Evolutionary conservation across 1,140 invertebrate genomes (phyloP).

Genomic region (Drosophila grimshawi): DNA sequence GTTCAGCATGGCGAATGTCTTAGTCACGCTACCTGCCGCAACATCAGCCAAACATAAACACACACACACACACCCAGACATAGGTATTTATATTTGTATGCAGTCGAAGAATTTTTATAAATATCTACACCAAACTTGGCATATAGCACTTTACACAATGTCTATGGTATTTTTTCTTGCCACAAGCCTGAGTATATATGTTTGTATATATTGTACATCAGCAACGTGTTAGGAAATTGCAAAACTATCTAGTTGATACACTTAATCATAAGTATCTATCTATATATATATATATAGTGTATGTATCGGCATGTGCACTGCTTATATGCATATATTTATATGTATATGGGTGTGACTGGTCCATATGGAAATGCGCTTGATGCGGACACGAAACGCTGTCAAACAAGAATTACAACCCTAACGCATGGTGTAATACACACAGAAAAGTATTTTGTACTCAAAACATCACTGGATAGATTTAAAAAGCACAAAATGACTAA

Average conservation of each 20-base stretch:
- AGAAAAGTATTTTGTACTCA: background rate
- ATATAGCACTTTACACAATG: background rate
- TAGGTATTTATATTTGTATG: constrained; percentile 34
- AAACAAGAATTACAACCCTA: constrained; percentile 8
- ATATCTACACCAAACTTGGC: constrained; percentile 33
- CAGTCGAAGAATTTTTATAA: constrained; percentile 34
- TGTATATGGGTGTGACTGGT: background rate
- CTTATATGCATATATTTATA: background rate
- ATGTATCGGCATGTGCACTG: background rate
- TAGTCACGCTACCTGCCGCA: constrained; percentile 75
- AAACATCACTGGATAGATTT: background rate
- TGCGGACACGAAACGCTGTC: background rate
- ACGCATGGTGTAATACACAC: background rate
- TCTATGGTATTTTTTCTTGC: constrained; percentile 11
- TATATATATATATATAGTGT: background rate
- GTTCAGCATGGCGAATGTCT: constrained; percentile 76
- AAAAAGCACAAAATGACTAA: too few relatives aligned
- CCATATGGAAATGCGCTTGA: constrained; percentile 13
- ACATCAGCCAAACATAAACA: constrained; percentile 24
- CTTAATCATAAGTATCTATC: constrained; percentile 5
- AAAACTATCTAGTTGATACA: background rate
- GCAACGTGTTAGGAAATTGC: background rate
- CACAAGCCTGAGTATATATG: background rate
- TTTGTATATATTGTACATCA: background rate
- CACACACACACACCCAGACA: background rate